Conservation (phyloP, 2,888 invertebrate species). For the Ophioninae sp. region DNA sequence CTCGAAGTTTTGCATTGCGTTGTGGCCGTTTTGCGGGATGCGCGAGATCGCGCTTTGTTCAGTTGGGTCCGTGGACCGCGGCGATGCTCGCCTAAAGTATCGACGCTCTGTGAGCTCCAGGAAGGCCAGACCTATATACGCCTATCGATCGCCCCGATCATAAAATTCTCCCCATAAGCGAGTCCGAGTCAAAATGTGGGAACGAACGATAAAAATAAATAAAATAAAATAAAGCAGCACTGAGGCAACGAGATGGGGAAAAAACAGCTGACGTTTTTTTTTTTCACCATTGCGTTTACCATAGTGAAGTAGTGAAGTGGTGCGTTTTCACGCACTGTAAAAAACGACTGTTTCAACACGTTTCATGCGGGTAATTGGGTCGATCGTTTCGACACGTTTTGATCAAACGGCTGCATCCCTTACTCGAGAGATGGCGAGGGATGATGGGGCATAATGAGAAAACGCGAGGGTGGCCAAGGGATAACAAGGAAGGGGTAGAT, state of each 20-base stretch:
- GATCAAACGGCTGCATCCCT: not conserved
- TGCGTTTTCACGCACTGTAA: not conserved
- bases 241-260: conserved; percentile 15
- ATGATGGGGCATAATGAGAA: not conserved
- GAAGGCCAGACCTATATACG: conserved; percentile 50
- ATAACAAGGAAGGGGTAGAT: not conserved
- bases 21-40: conserved; percentile 25
- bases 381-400: not conserved
- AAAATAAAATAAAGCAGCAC: conserved; percentile 5
- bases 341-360: not conserved
- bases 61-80: conserved; percentile 29
- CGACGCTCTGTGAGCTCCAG: conserved; percentile 50
- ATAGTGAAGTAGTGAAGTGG: not conserved
- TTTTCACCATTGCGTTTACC: not conserved
- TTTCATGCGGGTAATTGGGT: not conserved
- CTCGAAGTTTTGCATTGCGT: conserved; percentile 21
- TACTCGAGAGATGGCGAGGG: not conserved
- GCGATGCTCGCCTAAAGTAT: conserved; percentile 60
- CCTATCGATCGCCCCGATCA: conserved; percentile 65
- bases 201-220: conserved; percentile 61
- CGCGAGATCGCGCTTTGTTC: conserved; percentile 9
- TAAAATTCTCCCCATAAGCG: conserved; percentile 67
- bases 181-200: conserved; percentile 66
- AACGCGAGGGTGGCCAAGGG: not conserved
- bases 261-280: not conserved